Percentiles rank a stretch among this genome's conserved stretches.
Evolutionary conservation across 2,797 vertebrate species (phyloP).

Genomic region (Nyctibius grandis): DNA sequence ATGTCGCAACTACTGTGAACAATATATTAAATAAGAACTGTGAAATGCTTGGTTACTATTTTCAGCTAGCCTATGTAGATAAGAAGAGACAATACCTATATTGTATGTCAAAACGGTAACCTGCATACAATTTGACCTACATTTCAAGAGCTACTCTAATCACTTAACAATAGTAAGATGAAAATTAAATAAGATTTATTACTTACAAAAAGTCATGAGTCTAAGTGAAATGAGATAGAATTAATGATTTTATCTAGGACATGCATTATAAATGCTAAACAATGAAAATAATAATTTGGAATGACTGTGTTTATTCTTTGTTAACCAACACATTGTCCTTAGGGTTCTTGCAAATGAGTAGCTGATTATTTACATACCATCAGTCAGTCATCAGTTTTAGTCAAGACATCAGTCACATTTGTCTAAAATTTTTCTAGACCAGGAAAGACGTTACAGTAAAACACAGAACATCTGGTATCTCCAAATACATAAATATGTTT

Average conservation of each 20-base stretch:
- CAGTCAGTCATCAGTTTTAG: slow-evolving; percentile 55
- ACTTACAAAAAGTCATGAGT: background rate
- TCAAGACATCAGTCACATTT: slow-evolving; percentile 49
- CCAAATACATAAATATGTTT: background rate
- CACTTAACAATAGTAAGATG: background rate
- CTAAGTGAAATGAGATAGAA: slow-evolving; percentile 19
- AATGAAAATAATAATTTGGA: slow-evolving; percentile 39
- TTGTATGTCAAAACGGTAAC: background rate
- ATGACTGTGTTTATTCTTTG: background rate
- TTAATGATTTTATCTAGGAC: slow-evolving; percentile 44
- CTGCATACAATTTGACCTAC: background rate
- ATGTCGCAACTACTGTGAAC: background rate
- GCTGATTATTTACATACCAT: slow-evolving; percentile 52
- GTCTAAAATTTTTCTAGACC: slow-evolving; percentile 4
- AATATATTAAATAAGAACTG: background rate
- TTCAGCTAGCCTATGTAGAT: background rate
- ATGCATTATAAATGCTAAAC: slow-evolving; percentile 41
- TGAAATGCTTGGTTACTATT: background rate
- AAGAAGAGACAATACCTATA: background rate
- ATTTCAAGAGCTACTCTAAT: background rate
- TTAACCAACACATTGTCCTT: slow-evolving; percentile 49
- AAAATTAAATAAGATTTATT: slow-evolving; percentile 8
- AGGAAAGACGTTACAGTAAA: background rate
- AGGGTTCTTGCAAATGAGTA: slow-evolving; percentile 47
- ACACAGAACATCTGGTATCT: background rate